Conservation (phyloP, 2,888 invertebrate species). For the Oligia latruncula region DNA sequence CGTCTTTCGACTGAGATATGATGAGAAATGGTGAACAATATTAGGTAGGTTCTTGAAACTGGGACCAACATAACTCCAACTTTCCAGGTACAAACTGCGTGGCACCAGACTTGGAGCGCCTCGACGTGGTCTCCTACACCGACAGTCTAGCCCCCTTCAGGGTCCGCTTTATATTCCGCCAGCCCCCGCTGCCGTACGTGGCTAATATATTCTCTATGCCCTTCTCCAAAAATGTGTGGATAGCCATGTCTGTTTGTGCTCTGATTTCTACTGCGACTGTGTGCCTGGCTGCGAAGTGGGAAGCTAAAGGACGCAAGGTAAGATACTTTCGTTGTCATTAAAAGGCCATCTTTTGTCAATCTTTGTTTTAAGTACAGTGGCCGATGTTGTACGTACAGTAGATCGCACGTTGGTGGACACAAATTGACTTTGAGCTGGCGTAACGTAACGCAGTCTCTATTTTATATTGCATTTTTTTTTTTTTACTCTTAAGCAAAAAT, state of each 20-base stretch:
- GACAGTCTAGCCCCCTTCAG: conserved; percentile 84
- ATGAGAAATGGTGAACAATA: neutral
- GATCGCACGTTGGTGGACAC: neutral
- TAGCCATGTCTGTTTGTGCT: conserved; percentile 84
- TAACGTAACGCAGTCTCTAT: neutral
- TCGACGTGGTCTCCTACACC: conserved; percentile 83
- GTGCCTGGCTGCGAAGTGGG: conserved; percentile 81
- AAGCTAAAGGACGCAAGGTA: conserved; percentile 70
- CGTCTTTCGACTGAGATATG: neutral
- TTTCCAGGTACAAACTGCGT: conserved; percentile 79
- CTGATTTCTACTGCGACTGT: conserved; percentile 78
- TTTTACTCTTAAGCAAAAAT: neutral
- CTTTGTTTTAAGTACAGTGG: neutral
- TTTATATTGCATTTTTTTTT: neutral
- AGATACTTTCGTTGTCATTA: neutral
- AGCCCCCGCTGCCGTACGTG: conserved; percentile 91
- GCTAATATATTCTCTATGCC: conserved; percentile 92
- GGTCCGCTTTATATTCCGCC: conserved; percentile 91
- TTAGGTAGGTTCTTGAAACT: neutral
- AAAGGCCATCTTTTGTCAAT: neutral
- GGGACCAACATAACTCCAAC: neutral
- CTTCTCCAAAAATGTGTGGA: conserved; percentile 91
- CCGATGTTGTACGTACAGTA: neutral
- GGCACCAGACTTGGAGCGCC: conserved; percentile 69
- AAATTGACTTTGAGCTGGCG: neutral